Percentiles rank a stretch among this genome's conserved stretches.
These are phyloP conservation scores for Lochmaea capreae DNA, from an alignment of 2,888 invertebrate genomes.

Conservation along the genomic window DNA sequence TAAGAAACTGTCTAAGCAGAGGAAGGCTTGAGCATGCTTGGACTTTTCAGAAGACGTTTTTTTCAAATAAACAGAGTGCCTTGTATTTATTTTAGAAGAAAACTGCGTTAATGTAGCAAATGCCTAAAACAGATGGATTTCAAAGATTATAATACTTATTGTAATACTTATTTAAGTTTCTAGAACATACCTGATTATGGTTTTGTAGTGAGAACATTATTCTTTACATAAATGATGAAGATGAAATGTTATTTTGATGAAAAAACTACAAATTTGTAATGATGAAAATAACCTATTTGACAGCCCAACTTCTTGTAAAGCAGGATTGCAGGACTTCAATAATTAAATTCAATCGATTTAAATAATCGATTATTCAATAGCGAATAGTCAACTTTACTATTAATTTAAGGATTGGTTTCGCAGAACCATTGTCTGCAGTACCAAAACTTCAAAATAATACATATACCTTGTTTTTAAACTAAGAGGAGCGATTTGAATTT, in stretches of 20 bases:
- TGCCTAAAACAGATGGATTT: conserved; percentile 42
- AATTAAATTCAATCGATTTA: no score
- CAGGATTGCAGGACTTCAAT: background rate
- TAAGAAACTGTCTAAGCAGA: conserved; percentile 66
- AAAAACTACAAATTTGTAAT: conserved; percentile 53
- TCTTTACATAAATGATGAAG: conserved; percentile 49
- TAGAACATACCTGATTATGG: conserved; percentile 65
- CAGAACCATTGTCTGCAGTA: no score
- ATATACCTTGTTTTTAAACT: no score
- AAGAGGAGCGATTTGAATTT: no score
- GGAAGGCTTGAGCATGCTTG: conserved; percentile 55
- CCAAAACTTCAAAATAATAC: no score
- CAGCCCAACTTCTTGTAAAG: conserved; percentile 37
- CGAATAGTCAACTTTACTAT: no score
- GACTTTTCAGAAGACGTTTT: conserved; percentile 57
- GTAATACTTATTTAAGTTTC: conserved; percentile 40
- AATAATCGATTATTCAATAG: no score
- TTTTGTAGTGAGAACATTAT: conserved; percentile 67
- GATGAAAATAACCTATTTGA: conserved; percentile 59
- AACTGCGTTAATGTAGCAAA: conserved; percentile 57
- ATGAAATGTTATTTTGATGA: conserved; percentile 44
- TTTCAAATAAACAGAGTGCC: conserved; percentile 61
- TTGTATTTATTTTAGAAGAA: conserved; percentile 63
- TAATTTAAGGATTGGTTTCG: no score
- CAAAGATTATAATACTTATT: conserved; percentile 17